phyloP scores from a whole-genome alignment of 2,113 vertebrate genomes.

The Calyptommatus sinebrachiatus region DNA sequence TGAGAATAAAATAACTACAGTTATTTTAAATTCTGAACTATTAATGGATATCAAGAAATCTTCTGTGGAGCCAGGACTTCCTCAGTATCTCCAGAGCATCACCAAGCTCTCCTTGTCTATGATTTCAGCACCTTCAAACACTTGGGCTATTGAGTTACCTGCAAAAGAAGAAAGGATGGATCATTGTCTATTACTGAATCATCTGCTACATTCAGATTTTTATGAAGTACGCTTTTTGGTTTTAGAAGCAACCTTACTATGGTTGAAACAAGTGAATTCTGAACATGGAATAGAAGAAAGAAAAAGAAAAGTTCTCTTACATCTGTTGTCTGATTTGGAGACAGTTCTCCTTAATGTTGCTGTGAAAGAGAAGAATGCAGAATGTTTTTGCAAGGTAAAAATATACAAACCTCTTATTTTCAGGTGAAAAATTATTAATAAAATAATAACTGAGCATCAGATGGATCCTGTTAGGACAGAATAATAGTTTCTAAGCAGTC shows the following conservation, averaged over 20 bases:
- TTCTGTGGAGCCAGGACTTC: conserved; percentile 73
- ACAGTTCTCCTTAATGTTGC: conserved; percentile 74
- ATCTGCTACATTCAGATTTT: conserved; percentile 76
- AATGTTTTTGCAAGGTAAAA: conserved; percentile 87
- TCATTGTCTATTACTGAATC: conserved; percentile 51
- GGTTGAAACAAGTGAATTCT: conserved; percentile 52
- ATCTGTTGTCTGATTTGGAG: conserved; percentile 67
- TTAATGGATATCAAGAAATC: conserved; percentile 49
- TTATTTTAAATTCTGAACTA: conserved; percentile 81
- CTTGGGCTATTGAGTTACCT: conserved; percentile 45
- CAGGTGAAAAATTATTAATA: too few species aligned
- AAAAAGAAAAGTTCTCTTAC: conserved; percentile 29
- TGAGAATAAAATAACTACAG: conserved; percentile 65
- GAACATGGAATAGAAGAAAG: conserved; percentile 31
- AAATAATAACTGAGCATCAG: neutral
- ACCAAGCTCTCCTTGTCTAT: conserved; percentile 72
- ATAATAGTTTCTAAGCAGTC: neutral
- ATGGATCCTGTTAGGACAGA: neutral
- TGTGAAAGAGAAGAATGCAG: conserved; percentile 80
- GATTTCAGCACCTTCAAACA: conserved; percentile 48
- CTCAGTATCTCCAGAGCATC: conserved; percentile 87
- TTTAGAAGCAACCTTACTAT: conserved; percentile 74
- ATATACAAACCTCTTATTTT: neutral
- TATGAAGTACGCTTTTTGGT: conserved; percentile 84
- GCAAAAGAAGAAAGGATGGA: conserved; percentile 16